Base-by-base conservation (phyloP, 2,888 invertebrate species). In the Pammene fasciana region DNA sequence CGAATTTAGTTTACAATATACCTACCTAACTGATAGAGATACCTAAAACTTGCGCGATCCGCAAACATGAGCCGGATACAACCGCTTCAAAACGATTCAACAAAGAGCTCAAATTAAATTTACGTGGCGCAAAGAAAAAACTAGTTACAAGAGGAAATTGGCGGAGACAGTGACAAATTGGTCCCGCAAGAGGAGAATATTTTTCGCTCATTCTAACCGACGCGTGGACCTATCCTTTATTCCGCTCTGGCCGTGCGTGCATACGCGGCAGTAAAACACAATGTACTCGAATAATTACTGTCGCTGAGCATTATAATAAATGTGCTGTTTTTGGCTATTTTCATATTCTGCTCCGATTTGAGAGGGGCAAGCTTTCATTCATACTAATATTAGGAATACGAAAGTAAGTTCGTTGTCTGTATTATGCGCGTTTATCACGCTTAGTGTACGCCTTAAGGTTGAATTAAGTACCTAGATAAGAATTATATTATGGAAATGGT, bases 131-230 rank as follows among this genome's bases (percentile, higher is more conserved):
- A 88, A 89, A 88, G 89, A 92, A 90, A 92, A 90, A 92, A 90
- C 90, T 91, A 90, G 89, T 91, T 91, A 89, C 90, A 86, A 86
- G 87, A 84, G 89, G 87, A 92, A 92, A 92, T 91, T 92, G 90
- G 87, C 84, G 86, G 85, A 86, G 92, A 92, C 92, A 90, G 87
- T 91, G 92, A 92, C 88, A 91, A 91, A 92, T 90, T 86, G 90
- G 86, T 82, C 86, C 85, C 86, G 80, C 87, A 83, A 87, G 86
- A 88, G 85, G 82, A 83, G 81, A 77, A 72, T 83, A 75, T 76
- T 75, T 72, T 71, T 72, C 68, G 80, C 84, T 78, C 80, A 54
- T 76, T 89, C 81, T 79, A 77, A 75, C 84, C 72, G 72, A 77
- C 76, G 72, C 71, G 68, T 71, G 61, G 72, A 70, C 73, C 75